Evolutionary conservation across 2,113 vertebrate species (phyloP).

Genomic region (Myrmecobius fasciatus): DNA sequence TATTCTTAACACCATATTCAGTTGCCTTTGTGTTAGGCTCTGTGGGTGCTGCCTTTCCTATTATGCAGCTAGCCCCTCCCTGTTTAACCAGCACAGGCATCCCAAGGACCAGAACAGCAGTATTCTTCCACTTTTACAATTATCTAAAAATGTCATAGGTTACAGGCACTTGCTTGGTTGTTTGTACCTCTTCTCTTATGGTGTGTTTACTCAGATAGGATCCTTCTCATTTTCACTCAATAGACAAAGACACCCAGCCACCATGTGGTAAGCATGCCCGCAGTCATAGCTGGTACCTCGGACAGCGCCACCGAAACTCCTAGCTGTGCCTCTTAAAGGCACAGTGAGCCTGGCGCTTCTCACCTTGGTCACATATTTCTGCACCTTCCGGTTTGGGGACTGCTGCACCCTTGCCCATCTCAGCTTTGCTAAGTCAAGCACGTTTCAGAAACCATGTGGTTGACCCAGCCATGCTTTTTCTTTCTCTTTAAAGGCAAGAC

Average conservation of each 20-base stretch:
- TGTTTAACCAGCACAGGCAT: slow-evolving; percentile 1
- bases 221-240: not conserved
- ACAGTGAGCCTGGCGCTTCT: not conserved
- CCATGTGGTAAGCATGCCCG: slow-evolving; percentile 1
- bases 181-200: slow-evolving; percentile 22
- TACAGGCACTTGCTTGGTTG: slow-evolving; percentile 24
- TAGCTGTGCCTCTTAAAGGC: not conserved
- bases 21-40: slow-evolving; percentile 60
- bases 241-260: slow-evolving; percentile 52
- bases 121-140: not conserved
- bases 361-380: not conserved
- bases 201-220: slow-evolving; percentile 4
- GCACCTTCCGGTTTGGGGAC: slow-evolving; percentile 10
- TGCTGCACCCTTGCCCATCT: not conserved
- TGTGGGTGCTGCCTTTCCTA: slow-evolving; percentile 46
- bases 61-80: not conserved
- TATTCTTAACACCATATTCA: not conserved
- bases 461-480: slow-evolving; percentile 10
- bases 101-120: not conserved
- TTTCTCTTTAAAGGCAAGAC: slow-evolving; percentile 51
- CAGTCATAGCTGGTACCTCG: slow-evolving; percentile 47
- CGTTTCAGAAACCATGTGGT: not conserved
- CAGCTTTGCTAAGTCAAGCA: not conserved
- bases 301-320: slow-evolving; percentile 54
- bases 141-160: slow-evolving; percentile 38